Percentiles rank a stretch among this genome's conserved stretches.
phyloP scores from a whole-genome alignment of 2,888 invertebrate genomes.

The Drosophila meridiana region DNA sequence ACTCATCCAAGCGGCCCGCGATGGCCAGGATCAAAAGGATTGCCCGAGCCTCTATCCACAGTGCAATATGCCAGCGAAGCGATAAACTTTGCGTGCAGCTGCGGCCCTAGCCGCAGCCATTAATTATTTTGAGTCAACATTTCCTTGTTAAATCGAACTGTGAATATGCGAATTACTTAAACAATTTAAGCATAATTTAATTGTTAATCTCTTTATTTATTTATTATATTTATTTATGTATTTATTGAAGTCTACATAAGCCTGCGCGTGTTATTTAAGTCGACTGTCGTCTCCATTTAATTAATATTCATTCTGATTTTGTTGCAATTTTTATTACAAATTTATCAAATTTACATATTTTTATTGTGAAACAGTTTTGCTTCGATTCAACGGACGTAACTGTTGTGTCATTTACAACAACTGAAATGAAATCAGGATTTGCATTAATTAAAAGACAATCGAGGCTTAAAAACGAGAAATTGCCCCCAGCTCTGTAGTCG shows the following conservation, averaged over 20 bases:
- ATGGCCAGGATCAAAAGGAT: constrained; percentile 93
- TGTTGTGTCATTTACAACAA: constrained; percentile 10
- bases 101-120: constrained; percentile 33
- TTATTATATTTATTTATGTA: constrained; percentile 50
- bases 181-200: constrained; percentile 49
- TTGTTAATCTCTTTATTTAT: constrained; percentile 64
- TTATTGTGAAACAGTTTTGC: constrained; percentile 6
- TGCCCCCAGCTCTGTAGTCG: constrained; percentile 48
- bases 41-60: constrained; percentile 89
- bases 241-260: constrained; percentile 41
- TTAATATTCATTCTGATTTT: constrained; percentile 77
- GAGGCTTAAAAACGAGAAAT: constrained; percentile 38
- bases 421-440: constrained; percentile 75
- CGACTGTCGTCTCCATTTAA: constrained; percentile 14
- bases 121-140: constrained; percentile 60
- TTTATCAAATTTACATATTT: constrained; percentile 31
- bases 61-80: constrained; percentile 86
- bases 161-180: constrained; percentile 59
- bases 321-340: constrained; percentile 38
- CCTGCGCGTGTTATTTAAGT: constrained; percentile 17
- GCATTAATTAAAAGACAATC: constrained; percentile 53
- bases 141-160: constrained; percentile 71
- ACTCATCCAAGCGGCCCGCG: constrained; percentile 92
- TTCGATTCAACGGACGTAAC: neutral
- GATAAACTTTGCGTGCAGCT: constrained; percentile 15